Evolutionary conservation across 2,888 invertebrate genomes (phyloP).

Genomic region (Nemoura dubitans): DNA sequence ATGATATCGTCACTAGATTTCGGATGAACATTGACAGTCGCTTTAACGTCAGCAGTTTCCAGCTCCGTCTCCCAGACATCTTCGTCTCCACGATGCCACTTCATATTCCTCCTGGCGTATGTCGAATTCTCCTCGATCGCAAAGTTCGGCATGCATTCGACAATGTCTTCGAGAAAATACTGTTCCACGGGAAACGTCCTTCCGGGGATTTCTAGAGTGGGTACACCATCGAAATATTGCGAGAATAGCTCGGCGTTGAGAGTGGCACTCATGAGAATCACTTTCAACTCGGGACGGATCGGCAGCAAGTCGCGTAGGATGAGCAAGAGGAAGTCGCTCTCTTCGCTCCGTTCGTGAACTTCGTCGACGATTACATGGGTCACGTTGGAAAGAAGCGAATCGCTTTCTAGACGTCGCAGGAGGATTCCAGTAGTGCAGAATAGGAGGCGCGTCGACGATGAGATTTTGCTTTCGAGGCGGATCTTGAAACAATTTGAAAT

Average conservation of each 20-base stretch:
- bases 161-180: constrained; percentile 81
- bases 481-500: constrained; percentile 72
- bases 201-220: constrained; percentile 76
- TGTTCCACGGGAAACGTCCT: constrained; percentile 86
- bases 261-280: constrained; percentile 94
- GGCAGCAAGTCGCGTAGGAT: constrained; percentile 80
- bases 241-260: constrained; percentile 86
- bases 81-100: constrained; percentile 61
- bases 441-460: constrained; percentile 79
- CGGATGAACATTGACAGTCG: constrained; percentile 67
- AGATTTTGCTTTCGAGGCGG: constrained; percentile 80
- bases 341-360: constrained; percentile 91
- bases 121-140: constrained; percentile 70
- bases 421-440: constrained; percentile 96
- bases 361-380: constrained; percentile 91
- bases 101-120: constrained; percentile 72
- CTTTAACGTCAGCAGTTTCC: constrained; percentile 69
- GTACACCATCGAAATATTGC: constrained; percentile 81
- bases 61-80: constrained; percentile 66
- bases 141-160: constrained; percentile 74
- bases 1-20: constrained; percentile 77
- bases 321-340: constrained; percentile 88
- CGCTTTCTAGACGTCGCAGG: constrained; percentile 81
- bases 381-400: constrained; percentile 77
- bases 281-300: constrained; percentile 77